Evolutionary conservation across 2,113 vertebrate species (phyloP).

Genomic region (Lycaon pictus): DNA sequence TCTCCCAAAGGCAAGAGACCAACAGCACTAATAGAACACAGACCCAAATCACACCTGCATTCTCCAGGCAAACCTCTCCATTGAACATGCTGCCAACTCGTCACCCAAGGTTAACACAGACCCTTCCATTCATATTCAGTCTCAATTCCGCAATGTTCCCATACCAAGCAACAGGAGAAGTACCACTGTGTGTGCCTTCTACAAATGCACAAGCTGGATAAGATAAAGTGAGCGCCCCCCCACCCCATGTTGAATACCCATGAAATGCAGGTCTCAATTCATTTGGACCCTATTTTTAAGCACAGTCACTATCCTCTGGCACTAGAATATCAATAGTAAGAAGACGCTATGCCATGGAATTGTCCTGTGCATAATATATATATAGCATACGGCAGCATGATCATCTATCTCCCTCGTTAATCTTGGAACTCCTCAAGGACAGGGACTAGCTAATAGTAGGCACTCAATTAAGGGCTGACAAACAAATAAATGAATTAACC

Average conservation of each 20-base stretch:
- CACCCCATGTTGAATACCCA: background rate
- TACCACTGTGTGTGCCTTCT: background rate
- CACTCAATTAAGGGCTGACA: conserved; percentile 22
- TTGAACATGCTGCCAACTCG: background rate
- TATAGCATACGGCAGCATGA: background rate
- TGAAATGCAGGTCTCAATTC: background rate
- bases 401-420: background rate
- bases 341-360: background rate
- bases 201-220: background rate
- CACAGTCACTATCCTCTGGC: background rate
- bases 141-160: background rate
- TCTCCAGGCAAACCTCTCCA: background rate
- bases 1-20: background rate
- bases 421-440: conserved; percentile 1
- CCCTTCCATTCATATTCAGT: background rate
- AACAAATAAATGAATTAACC: conserved; percentile 43
- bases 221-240: background rate
- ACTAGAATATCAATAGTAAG: background rate
- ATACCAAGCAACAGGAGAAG: background rate
- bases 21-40: background rate
- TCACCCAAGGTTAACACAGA: background rate
- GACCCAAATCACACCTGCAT: background rate
- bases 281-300: background rate
- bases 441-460: conserved; percentile 19
- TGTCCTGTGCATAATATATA: background rate